A percentile compares a stretch with the other conserved stretches of the same genome.
Conservation (phyloP, 2,797 vertebrate genomes). For the Siniperca obscura region DNA sequence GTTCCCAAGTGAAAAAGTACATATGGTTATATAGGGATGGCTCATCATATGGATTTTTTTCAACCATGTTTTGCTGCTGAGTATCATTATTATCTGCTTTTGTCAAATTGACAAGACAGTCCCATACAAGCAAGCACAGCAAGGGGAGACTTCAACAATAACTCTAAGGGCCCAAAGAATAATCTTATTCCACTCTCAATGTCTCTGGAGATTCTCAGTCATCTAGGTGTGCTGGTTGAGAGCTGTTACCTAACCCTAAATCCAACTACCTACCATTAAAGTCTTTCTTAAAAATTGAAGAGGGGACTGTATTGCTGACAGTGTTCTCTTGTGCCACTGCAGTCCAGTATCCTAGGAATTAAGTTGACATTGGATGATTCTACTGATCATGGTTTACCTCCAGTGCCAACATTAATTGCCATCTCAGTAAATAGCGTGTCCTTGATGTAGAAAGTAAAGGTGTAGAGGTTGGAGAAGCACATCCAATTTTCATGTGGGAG, state of each 20-base stretch:
- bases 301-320: neutral
- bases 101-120: neutral
- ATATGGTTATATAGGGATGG: constrained; percentile 28
- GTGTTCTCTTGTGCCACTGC: neutral
- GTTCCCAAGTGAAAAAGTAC: constrained; percentile 56
- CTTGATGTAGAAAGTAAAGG: neutral
- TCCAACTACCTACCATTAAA: neutral
- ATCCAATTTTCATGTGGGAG: neutral
- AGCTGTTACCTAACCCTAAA: neutral
- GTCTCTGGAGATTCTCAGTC: neutral
- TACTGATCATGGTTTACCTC: neutral
- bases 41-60: constrained; percentile 29
- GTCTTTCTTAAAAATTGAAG: neutral
- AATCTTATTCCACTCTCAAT: neutral
- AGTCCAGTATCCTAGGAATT: neutral
- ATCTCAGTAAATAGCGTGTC: neutral
- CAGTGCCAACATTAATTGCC: neutral
- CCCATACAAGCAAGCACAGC: neutral
- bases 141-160: neutral
- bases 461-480: neutral
- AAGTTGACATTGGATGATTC: neutral
- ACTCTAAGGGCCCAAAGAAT: neutral
- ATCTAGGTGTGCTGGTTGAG: neutral
- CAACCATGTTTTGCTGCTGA: constrained; percentile 1
- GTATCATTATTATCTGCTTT: neutral